Evolutionary conservation across 2,113 vertebrate species (phyloP).

Genomic region (Poecile atricapillus): DNA sequence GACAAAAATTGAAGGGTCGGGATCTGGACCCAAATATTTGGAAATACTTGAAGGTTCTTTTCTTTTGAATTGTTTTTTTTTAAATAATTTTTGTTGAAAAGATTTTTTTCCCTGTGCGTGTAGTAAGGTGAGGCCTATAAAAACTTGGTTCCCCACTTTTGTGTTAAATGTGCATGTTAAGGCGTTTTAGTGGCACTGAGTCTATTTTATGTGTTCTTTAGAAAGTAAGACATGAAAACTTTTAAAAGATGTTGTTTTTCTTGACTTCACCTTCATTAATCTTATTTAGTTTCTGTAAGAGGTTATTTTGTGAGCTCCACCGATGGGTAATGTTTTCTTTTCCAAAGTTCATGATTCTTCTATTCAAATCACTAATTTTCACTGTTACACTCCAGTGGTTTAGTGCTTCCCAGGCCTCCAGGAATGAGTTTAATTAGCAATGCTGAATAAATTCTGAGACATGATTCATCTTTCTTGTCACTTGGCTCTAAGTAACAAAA

Average conservation of each 20-base stretch:
- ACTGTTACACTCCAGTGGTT: constrained; percentile 59
- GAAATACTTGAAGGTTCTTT: not conserved
- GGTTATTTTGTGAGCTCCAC: constrained; percentile 26
- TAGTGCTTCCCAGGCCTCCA: constrained; percentile 53
- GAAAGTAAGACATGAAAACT: constrained; percentile 30
- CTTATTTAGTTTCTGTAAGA: constrained; percentile 55
- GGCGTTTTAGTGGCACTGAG: not conserved
- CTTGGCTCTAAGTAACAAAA: constrained; percentile 28
- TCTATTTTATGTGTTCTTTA: not conserved
- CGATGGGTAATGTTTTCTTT: constrained; percentile 68
- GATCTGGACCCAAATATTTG: not conserved
- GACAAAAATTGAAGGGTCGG: not conserved
- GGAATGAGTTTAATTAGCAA: constrained; percentile 75
- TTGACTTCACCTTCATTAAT: constrained; percentile 66
- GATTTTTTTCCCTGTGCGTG: not conserved
- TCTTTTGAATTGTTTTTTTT: not conserved
- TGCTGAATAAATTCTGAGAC: constrained; percentile 62
- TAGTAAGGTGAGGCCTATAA: not conserved
- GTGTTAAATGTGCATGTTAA: not conserved
- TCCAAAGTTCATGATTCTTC: constrained; percentile 69
- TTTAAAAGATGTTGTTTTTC: constrained; percentile 60
- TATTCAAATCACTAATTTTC: constrained; percentile 69
- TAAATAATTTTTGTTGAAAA: not conserved
- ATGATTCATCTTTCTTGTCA: constrained; percentile 63
- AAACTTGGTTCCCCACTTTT: not conserved